Evolutionary conservation across 2,113 vertebrate genomes (phyloP).

Genomic region (Melospiza georgiana): DNA sequence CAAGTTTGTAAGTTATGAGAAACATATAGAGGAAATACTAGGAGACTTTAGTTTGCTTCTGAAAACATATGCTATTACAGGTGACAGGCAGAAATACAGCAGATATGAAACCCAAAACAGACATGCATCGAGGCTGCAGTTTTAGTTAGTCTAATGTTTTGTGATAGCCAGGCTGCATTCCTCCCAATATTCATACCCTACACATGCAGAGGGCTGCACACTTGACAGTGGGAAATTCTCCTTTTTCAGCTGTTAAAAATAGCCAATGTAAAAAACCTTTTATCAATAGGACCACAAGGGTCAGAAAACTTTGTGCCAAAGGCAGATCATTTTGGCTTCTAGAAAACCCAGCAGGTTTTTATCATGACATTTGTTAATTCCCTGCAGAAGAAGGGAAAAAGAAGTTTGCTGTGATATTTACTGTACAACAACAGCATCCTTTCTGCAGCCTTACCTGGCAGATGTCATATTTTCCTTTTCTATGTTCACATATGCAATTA

Average conservation of each 20-base stretch:
- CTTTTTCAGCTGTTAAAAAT: not conserved
- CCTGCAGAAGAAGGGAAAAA: not conserved
- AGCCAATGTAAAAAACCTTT: not conserved
- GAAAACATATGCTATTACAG: not conserved
- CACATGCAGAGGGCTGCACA: not conserved
- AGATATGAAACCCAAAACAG: not conserved
- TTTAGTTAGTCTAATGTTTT: not conserved
- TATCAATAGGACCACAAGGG: not conserved
- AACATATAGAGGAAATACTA: not conserved
- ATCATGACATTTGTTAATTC: not conserved
- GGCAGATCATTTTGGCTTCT: not conserved
- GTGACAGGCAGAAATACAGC: not conserved
- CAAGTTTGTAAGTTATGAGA: not conserved
- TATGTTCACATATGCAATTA: not conserved
- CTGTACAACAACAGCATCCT: not conserved
- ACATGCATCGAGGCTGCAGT: not conserved
- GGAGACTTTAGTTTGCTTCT: not conserved
- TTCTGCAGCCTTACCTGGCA: not conserved
- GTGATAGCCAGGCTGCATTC: not conserved
- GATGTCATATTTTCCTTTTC: not conserved
- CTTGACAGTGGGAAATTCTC: not conserved
- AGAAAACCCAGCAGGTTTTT: not conserved
- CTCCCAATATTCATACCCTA: not conserved
- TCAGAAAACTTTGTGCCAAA: not conserved
- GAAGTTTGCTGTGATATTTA: not conserved